A percentile compares a stretch with the other conserved stretches of the same genome.
These are phyloP conservation scores for Hemistola chrysoprasaria DNA, from an alignment of 2,888 invertebrate genomes.

Conservation along the genomic window DNA sequence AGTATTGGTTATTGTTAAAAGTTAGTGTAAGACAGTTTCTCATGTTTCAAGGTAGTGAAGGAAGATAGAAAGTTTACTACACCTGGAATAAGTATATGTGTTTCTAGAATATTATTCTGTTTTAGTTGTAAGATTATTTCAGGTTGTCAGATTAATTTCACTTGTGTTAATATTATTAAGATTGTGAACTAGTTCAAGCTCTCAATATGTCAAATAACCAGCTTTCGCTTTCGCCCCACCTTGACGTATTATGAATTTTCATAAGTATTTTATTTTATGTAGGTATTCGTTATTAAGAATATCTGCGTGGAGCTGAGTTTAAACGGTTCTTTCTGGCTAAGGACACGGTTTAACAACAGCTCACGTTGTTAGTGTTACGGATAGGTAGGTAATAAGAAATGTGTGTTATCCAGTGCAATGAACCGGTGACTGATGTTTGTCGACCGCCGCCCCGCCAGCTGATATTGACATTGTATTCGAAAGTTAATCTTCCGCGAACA, in stretches of 20 bases:
- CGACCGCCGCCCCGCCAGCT: conserved; percentile 32
- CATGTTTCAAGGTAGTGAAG: no score
- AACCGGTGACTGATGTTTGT: conserved; percentile 35
- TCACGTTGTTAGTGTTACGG: no score
- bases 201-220: conserved; percentile 37
- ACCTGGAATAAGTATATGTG: no score
- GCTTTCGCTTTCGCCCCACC: conserved; percentile 54
- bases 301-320: no score
- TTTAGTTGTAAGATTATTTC: conserved; percentile 6
- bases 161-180: conserved; percentile 33
- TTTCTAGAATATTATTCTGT: no score
- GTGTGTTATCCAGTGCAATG: conserved; percentile 36
- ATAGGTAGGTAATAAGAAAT: no score
- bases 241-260: no score
- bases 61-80: no score
- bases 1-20: no score
- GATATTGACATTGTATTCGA: conserved; percentile 71
- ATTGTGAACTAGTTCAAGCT: conserved; percentile 47
- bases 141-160: conserved; percentile 34
- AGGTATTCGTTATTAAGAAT: conserved; percentile 3
- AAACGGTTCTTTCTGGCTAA: no score
- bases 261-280: conserved; percentile 19
- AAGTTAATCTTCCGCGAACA: conserved; percentile 63
- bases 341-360: no score
- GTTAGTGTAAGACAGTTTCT: no score